Percentiles rank a stretch among this genome's conserved stretches.
Evolutionary conservation across 2,113 vertebrate genomes (phyloP).

Genomic region (Larimichthys crocea): DNA sequence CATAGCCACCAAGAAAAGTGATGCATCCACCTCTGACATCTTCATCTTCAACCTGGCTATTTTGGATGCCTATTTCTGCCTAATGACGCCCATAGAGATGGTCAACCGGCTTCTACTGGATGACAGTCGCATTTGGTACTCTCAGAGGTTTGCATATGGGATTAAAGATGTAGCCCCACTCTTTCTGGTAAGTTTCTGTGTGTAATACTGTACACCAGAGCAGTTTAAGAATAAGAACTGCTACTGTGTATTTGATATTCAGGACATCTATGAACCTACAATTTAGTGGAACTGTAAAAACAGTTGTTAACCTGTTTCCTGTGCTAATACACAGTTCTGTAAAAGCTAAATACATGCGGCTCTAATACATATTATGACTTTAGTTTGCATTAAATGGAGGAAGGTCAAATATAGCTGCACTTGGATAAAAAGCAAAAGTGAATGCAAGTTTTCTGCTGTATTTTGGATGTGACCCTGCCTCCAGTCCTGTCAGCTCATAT

Average conservation of each 20-base stretch:
- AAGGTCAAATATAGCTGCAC: no score
- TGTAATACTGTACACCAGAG: not conserved
- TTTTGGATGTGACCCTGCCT: no score
- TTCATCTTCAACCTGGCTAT: slow-evolving; percentile 83
- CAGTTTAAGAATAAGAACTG: not conserved
- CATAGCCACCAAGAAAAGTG: slow-evolving; percentile 68
- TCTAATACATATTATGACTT: not conserved
- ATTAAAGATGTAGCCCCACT: slow-evolving; percentile 79
- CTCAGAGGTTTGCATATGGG: slow-evolving; percentile 79
- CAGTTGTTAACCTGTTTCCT: not conserved
- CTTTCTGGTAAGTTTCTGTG: slow-evolving; percentile 75
- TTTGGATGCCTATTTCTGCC: slow-evolving; percentile 80
- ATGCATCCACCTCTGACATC: slow-evolving; percentile 77
- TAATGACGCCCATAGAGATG: slow-evolving; percentile 79
- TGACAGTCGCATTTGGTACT: slow-evolving; percentile 67
- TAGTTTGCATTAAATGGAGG: no score
- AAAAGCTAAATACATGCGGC: not conserved
- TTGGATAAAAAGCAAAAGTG: no score
- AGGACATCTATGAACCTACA: not conserved
- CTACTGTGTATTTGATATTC: not conserved
- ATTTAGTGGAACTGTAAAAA: not conserved
- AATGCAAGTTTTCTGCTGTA: no score
- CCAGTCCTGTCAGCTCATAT: no score
- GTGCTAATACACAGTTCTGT: not conserved
- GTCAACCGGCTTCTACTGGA: slow-evolving; percentile 74